A percentile compares a stretch with the other conserved stretches of the same genome.
Evolutionary conservation across 2,113 vertebrate genomes (phyloP).

Genomic region (Hippocampus guttulatus): DNA sequence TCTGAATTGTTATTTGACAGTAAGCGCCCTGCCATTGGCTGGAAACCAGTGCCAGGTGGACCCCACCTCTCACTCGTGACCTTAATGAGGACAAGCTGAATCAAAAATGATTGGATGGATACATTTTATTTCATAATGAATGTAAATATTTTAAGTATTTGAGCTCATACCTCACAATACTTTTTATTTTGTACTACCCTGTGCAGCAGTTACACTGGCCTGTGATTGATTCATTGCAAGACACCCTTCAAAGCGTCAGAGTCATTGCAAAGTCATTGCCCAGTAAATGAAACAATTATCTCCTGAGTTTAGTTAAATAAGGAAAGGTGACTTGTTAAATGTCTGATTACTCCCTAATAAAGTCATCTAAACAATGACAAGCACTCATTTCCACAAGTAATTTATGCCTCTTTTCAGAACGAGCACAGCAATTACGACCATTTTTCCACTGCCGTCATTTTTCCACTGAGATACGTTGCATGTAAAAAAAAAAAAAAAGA

Average conservation of each 20-base stretch:
- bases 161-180: background rate
- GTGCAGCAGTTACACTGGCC: slow-evolving; percentile 26
- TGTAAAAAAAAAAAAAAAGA: slow-evolving; percentile 6
- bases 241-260: slow-evolving; percentile 29
- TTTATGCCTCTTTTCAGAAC: slow-evolving; percentile 43
- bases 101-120: too few species aligned
- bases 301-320: slow-evolving; percentile 65
- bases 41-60: too few species aligned
- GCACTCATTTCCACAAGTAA: slow-evolving; percentile 45
- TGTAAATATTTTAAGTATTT: background rate
- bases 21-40: too few species aligned
- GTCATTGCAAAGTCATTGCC: slow-evolving; percentile 50
- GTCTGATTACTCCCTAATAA: slow-evolving; percentile 69
- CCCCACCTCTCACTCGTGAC: too few species aligned
- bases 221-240: slow-evolving; percentile 59
- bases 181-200: slow-evolving; percentile 8
- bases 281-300: slow-evolving; percentile 69
- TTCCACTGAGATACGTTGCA: slow-evolving; percentile 41
- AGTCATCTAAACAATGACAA: slow-evolving; percentile 56
- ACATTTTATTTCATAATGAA: too few species aligned
- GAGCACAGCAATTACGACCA: slow-evolving; percentile 42
- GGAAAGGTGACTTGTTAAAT: slow-evolving; percentile 70
- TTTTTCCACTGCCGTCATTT: slow-evolving; percentile 35
- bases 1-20: too few species aligned
- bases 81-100: too few species aligned